Evolutionary conservation across 2,888 invertebrate genomes (phyloP).

Genomic region (Sphinx pinastri): DNA sequence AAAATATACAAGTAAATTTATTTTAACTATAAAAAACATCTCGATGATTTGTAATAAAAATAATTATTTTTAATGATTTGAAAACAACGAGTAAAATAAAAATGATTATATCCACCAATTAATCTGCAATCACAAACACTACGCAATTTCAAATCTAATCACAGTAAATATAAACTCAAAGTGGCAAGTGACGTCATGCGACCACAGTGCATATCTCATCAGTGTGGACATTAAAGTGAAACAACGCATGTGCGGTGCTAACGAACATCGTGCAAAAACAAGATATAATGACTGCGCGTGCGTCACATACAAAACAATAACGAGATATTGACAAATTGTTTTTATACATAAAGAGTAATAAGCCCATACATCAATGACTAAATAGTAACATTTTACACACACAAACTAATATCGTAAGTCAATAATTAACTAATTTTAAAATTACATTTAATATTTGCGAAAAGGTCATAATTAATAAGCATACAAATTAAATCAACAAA

Average conservation of each 20-base stretch:
- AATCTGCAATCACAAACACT: neutral
- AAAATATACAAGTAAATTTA: too few species aligned
- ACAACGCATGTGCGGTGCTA: constrained; percentile 4
- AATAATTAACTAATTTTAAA: too few species aligned
- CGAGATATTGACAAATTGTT: constrained; percentile 4
- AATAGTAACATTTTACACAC: neutral
- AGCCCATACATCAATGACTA: neutral
- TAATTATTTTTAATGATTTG: too few species aligned
- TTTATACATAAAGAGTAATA: neutral
- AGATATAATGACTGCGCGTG: constrained; percentile 7
- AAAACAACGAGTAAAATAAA: too few species aligned
- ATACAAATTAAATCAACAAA: too few species aligned
- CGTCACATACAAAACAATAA: neutral
- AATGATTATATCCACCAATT: too few species aligned
- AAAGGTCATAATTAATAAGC: too few species aligned
- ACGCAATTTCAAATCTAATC: neutral
- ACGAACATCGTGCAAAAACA: constrained; percentile 3
- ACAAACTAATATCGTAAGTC: too few species aligned
- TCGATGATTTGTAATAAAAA: too few species aligned
- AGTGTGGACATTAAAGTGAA: constrained; percentile 13
- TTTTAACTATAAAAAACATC: too few species aligned
- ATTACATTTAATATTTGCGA: too few species aligned
- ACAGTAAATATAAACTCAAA: neutral
- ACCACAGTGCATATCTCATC: constrained; percentile 12
- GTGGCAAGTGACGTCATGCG: neutral